Percentiles rank a stretch among this genome's conserved stretches.
These are phyloP conservation scores for Rhynchomys soricoides DNA, from an alignment of 2,113 vertebrate genomes.

Conservation along the genomic window DNA sequence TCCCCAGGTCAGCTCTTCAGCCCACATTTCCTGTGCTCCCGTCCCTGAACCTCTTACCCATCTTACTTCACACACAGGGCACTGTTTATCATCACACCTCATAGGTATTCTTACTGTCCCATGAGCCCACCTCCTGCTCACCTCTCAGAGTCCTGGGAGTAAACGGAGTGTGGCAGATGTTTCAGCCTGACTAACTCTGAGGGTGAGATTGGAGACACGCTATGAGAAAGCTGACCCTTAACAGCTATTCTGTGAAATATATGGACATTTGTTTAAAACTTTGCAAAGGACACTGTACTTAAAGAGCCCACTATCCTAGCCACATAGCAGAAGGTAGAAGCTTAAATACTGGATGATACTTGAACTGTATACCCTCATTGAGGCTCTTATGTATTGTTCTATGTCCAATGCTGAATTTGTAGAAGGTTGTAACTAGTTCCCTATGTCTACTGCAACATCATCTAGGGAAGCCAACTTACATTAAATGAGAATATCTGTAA, in stretches of 20 bases:
- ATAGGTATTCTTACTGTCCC: background rate
- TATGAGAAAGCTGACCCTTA: background rate
- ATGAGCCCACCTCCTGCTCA: background rate
- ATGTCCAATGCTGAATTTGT: background rate
- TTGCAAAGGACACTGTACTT: background rate
- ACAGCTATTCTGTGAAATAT: background rate
- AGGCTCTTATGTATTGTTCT: background rate
- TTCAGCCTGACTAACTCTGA: background rate
- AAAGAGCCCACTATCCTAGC: background rate
- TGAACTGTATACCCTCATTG: background rate
- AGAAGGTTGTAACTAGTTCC: background rate
- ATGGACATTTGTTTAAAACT: background rate
- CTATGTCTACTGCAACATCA: background rate
- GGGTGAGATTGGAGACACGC: background rate
- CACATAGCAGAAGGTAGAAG: background rate
- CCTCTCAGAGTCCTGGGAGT: background rate
- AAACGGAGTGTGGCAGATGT: background rate
- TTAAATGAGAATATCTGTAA: background rate
- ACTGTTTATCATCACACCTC: background rate
- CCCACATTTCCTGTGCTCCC: background rate
- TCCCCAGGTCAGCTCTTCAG: background rate
- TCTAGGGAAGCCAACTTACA: background rate
- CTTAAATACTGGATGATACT: background rate
- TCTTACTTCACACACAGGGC: background rate
- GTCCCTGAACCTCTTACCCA: rapidly evolving